Evolutionary conservation across 2,888 invertebrate genomes (phyloP), one percentile per base, ranked within the genome.

Genomic region (Caenorhabditis panamensis): DNA sequence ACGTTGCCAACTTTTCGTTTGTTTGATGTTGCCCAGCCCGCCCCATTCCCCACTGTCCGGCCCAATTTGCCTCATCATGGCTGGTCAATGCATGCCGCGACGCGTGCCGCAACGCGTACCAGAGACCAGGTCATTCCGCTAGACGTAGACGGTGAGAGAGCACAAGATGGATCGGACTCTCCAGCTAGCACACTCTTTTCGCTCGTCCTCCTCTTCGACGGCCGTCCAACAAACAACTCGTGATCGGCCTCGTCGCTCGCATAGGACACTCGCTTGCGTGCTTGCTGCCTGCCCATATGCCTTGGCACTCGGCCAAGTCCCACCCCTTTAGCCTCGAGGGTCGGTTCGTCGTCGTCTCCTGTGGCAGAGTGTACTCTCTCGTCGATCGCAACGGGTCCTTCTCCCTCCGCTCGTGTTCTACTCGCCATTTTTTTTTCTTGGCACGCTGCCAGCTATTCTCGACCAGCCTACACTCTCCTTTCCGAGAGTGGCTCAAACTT

Each of bases 181-280:
- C 56, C n/a, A 1, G 4, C 24, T 16, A 28, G 18, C 47, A 28
- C 58, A 16, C 56, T 31, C 41, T 49, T 18, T 59, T 51, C 26
- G 11, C 24, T 31, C 31, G 31, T 66, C 53, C 37, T 44, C 47
- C 44, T 56, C 51, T 41, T 36, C 58, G n/a, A 11, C 47, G 44
- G 11, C 28, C 44, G 37, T 28, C 61, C 56, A 73, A 73, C 72
- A 73, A 73, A 73, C 72, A 73, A 73, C 72, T 73, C 72, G 72
- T 73, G 72, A 73, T 73, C 72, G 58, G 59, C 11, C 69, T 37
- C 44, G 31, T 44, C 28, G 16, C 36, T 49, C 53, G 26, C 54
- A 54, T 54, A 54, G 54, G 54, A 54, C 54, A 54, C 54, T n/a
- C 54, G 24, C 54, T n/a, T 26, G 54, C 54, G 54, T 54, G 54